A percentile compares a stretch with the other conserved stretches of the same genome.
Conservation (phyloP, 1,140 invertebrate genomes). For the Saccostrea echinata region DNA sequence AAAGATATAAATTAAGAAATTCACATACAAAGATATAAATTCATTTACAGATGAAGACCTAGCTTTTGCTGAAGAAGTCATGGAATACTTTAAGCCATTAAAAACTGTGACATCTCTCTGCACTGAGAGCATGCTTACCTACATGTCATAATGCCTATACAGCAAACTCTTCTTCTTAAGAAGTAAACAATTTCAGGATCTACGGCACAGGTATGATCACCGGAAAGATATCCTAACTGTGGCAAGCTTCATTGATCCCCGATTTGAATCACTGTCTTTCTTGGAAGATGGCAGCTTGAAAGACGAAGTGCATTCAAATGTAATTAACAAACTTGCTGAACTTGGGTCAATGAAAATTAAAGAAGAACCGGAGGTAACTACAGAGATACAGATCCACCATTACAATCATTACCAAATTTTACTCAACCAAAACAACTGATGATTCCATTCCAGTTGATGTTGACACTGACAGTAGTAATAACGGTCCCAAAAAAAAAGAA, state of each 20-base stretch:
- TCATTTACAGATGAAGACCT: constrained; percentile 46
- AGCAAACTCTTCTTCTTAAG: neutral
- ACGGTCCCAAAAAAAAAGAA: neutral
- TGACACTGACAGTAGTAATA: neutral
- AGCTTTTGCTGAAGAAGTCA: constrained; percentile 37
- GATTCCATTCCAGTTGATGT: neutral
- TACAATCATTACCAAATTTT: neutral
- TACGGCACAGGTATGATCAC: constrained; percentile 17
- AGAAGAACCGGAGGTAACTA: neutral
- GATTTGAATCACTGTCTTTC: constrained; percentile 20
- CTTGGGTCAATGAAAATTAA: neutral
- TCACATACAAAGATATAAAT: too few relatives aligned
- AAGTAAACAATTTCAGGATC: constrained; percentile 7
- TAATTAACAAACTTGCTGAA: constrained; percentile 1
- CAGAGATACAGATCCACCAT: neutral
- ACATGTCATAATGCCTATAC: constrained; percentile 40
- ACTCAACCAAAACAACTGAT: neutral
- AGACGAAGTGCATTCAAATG: constrained; percentile 14
- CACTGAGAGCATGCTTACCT: constrained; percentile 38
- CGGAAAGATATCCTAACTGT: too few relatives aligned
- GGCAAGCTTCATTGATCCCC: neutral
- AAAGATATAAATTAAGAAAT: too few relatives aligned
- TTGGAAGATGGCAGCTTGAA: constrained; percentile 5
- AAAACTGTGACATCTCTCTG: constrained; percentile 50
- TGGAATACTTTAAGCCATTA: constrained; percentile 37